Base-by-base conservation (phyloP, 2,888 invertebrate species). In the Pogonocherus hispidulus region DNA sequence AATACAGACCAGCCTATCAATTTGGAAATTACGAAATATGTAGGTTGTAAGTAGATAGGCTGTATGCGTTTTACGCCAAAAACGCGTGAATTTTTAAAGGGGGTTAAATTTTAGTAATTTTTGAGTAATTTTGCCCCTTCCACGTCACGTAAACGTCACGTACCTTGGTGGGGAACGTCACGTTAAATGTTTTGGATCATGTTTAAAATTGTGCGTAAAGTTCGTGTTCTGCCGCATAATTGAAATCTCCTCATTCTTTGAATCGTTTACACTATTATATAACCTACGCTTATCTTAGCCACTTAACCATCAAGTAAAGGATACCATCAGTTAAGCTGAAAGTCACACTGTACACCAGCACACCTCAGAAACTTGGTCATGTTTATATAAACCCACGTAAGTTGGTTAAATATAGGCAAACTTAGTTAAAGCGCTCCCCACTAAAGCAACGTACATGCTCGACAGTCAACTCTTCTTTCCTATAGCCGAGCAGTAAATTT, bases 401-500 rank as follows among this genome's bases (percentile, higher is more conserved):
- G 35, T 18, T 18, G 23, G 59, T 59, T 59, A 32, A 44, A 54
- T 63, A 63, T 63, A 63, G 54, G 20, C 52, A 44, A 22, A 22
- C 23, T 20, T 19, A 6, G 37, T 19, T 46, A 63, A 27, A 63
- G 18, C 11, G 35, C 23, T 46, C 11, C 63, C 63, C 55, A 55
- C 63, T 54, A 46, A 27, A 44, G 9, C 35, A 44, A 51, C 35
- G 32, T 32, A 35, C 49, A 32, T 41, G 57, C 52, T 32, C 37
- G 41, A 16, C 64, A 54, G 63, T 78, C 76, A 67, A 78, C 73
- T 76, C 74, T 75, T 60, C 70, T 78, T 78, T 80, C 78, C 78
- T 73, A 72, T 67, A 71, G 72, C 59, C 49, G 66, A 59, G 65
- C 68, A 57, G 71, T 73, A 75, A 73, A 79, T 78, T 74, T 73